phyloP scores from a whole-genome alignment of 1,140 invertebrate genomes.

The Drosophila insularis region DNA sequence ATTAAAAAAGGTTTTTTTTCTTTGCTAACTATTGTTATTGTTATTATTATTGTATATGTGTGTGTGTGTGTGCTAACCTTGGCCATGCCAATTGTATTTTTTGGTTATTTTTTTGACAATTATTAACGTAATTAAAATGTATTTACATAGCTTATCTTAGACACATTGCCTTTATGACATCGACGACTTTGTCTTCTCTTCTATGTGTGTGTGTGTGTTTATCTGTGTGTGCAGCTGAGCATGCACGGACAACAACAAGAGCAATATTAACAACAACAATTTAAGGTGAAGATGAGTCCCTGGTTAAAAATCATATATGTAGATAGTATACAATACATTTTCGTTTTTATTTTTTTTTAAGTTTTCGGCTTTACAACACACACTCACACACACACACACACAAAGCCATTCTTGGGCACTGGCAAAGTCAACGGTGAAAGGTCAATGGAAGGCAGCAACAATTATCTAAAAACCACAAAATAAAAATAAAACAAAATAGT shows the following conservation, averaged over 20 bases:
- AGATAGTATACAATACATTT: not conserved
- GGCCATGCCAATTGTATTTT: conserved; percentile 75
- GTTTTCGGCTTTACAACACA: conserved; percentile 20
- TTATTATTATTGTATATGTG: conserved; percentile 20
- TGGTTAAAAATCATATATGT: conserved; percentile 9
- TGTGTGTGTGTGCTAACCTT: conserved; percentile 51
- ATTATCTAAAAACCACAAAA: conserved; percentile 41
- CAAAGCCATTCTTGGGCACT: conserved; percentile 52
- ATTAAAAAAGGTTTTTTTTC: conserved; percentile 58
- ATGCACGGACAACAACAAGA: conserved; percentile 51
- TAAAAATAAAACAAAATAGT: not conserved
- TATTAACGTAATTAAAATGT: conserved; percentile 82
- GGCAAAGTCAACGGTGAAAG: conserved; percentile 54
- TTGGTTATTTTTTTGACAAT: conserved; percentile 64
- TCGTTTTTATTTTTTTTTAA: conserved; percentile 38
- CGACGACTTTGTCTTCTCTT: conserved; percentile 37
- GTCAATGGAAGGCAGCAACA: conserved; percentile 66
- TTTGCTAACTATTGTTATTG: conserved; percentile 20
- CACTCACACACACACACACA: conserved; percentile 16
- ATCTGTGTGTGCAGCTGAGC: conserved; percentile 65
- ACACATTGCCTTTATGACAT: conserved; percentile 59
- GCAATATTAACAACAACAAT: conserved; percentile 45
- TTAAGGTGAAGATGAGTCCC: conserved; percentile 40
- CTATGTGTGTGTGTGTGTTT: conserved; percentile 45
- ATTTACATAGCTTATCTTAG: conserved; percentile 75